Base-by-base conservation (phyloP, 2,797 vertebrate species). In the Hydrocynus forskahlii region DNA sequence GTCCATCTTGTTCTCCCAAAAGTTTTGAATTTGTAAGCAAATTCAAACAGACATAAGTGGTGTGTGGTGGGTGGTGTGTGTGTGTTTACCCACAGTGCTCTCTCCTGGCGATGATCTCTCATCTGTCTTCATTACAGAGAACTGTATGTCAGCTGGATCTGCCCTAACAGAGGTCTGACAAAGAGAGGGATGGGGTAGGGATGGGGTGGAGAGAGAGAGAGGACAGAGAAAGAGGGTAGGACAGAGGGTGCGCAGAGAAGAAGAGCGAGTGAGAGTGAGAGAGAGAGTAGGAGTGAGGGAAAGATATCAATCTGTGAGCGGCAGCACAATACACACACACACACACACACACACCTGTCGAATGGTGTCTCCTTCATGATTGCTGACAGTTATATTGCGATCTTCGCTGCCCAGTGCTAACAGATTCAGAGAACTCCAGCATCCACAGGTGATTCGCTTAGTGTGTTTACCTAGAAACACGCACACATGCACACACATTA, bases 351-450 rank as follows among this genome's bases (percentile, higher is more conserved):
- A 83, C 89, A 99, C 98, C 96, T 98, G 97, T 93, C 95, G 93
- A 89, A 99, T 88, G 0, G 97, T 99, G 92, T 99, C 97, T 2
- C 98, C 98, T 87, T 99, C 98, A 16, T 97, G 96, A 92, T 96
- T 98, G 91, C 97, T 99, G 88, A 99, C 91, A 72, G 95, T 98
- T 66, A 99, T 91, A 66, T 94, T 94, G 90, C 93, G 96, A 89
- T 99, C 98, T 85, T 99, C 97, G 29, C 98, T 96, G 14, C 98
- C 97, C 55, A 99, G 91, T 54, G 97, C 98, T 83, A 99, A 89
- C 2, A 99, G 92, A 86, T 98, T 99, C 87, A 97, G 97, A 86
- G 88, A 88, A 87, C 95, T 99, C 98, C 98, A 99, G 75, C 96
- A 97, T 19, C 98, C 98, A 88, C 97, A 99, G 13, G 96, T 99